A percentile compares a stretch with the other conserved stretches of the same genome.
Conservation (phyloP, 2,113 vertebrate genomes). For the Anolis carolinensis region DNA sequence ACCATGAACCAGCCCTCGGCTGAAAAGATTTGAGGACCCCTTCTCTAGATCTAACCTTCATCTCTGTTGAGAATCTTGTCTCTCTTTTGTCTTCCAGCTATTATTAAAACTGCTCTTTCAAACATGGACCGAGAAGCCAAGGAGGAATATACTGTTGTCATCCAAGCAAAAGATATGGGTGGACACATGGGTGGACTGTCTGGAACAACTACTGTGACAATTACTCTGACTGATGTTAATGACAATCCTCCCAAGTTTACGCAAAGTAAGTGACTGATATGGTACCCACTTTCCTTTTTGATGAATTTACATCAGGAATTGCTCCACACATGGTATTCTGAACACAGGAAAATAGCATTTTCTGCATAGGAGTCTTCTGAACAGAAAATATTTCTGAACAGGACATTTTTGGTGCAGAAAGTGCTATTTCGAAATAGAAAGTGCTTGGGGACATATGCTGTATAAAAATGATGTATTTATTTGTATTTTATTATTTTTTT, state of each 20-base stretch:
- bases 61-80: neutral
- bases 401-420: no score
- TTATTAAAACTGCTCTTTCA: constrained; percentile 95
- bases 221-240: constrained; percentile 94
- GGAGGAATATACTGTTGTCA: constrained; percentile 96
- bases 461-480: no score
- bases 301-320: neutral
- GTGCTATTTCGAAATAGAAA: no score
- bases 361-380: no score
- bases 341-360: no score
- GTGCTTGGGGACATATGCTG: no score
- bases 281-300: neutral
- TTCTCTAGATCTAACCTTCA: constrained; percentile 20
- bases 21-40: no score
- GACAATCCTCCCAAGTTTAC: constrained; percentile 98
- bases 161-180: constrained; percentile 99
- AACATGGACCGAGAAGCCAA: constrained; percentile 98
- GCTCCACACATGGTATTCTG: no score
- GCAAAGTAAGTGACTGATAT: constrained; percentile 85
- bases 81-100: constrained; percentile 77
- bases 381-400: no score
- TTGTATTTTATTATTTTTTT: no score
- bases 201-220: constrained; percentile 94
- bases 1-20: no score
- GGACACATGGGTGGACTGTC: constrained; percentile 97